Base-by-base conservation (phyloP, 2,888 invertebrate genomes). In the Darwinula stevensoni region DNA sequence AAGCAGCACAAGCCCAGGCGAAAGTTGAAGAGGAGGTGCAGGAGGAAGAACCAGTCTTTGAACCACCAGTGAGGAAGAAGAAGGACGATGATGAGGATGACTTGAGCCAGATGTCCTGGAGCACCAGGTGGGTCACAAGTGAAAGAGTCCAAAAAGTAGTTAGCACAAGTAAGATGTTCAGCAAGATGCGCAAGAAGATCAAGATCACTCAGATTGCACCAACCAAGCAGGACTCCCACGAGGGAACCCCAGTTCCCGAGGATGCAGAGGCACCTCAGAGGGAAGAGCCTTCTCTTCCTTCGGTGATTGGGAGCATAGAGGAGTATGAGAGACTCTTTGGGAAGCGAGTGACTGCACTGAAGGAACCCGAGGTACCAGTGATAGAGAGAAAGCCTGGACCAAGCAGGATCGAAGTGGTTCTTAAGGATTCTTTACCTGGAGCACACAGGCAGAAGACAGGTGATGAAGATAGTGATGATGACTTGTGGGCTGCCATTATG, bases 111-210 rank as follows among this genome's bases (percentile, higher is more conserved):
- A 27, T 6, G 34, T 27, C 43, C 3, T 45, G 45, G 45, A 42
- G 42, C 27, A 41, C 42, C 31, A 32, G 45, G 22, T 45, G 45
- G 45, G 41, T 42, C 26, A 37, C 41, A 29, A 41, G 40, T 29
- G 41, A 42, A 35, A 42, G 41, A 29, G 43, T 45, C 17, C 43
- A 44, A 16, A 41, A 41, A 22, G 42, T 44, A 2, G 42, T 41
- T n/a, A 41, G 41, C 11, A 40, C 41, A 30, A 45, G 41, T 26
- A 41, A 41, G 30, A 41, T 45, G 38, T 37, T 41, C 14, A 41
- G 40, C 14, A 39, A 40, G 26, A 37, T 43, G 3, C 34, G 41
- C n/a, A 41, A 38, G 17, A 42, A 43, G 27, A 34, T 43, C 14
- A 32, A 36, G 27, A n/a, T n/a, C n/a, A n/a, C n/a, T n/a, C n/a